These are phyloP conservation scores for Capreolus pygargus DNA, from an alignment of 2,113 vertebrate genomes.

Conservation along the genomic window DNA sequence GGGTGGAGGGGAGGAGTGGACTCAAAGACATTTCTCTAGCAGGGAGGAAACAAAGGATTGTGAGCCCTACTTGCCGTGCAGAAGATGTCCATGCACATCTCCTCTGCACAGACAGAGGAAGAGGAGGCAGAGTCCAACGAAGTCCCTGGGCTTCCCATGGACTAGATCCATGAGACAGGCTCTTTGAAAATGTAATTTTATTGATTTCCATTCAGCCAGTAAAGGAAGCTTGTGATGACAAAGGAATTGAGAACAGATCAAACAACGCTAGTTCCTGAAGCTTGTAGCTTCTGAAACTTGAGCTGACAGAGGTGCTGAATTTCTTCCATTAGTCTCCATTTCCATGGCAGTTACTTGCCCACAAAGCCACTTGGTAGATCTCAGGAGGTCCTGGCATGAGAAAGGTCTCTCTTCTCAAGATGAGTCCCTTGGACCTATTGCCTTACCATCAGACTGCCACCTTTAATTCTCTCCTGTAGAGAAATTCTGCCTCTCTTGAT, in stretches of 20 bases:
- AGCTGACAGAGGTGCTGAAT: neutral
- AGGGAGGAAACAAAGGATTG: constrained; percentile 5
- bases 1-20: neutral
- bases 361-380: neutral
- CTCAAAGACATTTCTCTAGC: neutral
- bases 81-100: neutral
- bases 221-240: neutral
- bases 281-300: neutral
- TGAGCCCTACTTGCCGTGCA: neutral
- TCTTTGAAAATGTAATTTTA: neutral
- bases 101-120: neutral
- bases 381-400: neutral
- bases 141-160: neutral
- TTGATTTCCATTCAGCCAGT: neutral
- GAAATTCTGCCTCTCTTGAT: neutral
- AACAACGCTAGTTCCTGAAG: neutral
- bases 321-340: neutral
- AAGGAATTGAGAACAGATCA: neutral
- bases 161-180: neutral
- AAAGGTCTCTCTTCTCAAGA: neutral
- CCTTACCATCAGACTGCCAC: neutral
- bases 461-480: neutral
- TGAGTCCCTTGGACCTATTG: neutral
- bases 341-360: neutral
- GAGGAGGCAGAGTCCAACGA: neutral